A percentile compares a stretch with the other conserved stretches of the same genome.
Conservation (phyloP, 2,888 invertebrate species). For the Bimastos eiseni region DNA sequence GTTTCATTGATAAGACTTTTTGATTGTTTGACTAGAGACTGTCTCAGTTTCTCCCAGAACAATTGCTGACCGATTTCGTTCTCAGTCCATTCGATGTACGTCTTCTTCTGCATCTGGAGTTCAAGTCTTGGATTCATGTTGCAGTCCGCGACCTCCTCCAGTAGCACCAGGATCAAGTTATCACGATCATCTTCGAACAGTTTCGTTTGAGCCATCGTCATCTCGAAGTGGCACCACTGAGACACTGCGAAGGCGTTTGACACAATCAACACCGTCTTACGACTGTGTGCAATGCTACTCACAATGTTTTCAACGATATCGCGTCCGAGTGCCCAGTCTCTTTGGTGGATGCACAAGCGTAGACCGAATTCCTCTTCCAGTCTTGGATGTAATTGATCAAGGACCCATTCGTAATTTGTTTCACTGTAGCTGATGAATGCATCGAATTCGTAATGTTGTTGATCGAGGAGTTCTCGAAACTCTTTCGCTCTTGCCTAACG, state of each 20-base stretch:
- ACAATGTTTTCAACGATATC: constrained; percentile 75
- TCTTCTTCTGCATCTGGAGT: constrained; percentile 23
- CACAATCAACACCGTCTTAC: constrained; percentile 71
- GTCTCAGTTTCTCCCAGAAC: constrained; percentile 29
- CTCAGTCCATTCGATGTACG: constrained; percentile 36
- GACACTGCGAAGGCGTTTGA: constrained; percentile 71
- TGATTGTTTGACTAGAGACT: background rate
- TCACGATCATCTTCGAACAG: constrained; percentile 29
- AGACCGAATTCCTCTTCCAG: constrained; percentile 65
- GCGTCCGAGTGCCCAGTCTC: constrained; percentile 74
- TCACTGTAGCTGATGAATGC: constrained; percentile 75
- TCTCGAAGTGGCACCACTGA: constrained; percentile 76
- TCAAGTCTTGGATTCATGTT: constrained; percentile 70
- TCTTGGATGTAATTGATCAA: constrained; percentile 70
- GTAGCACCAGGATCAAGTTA: constrained; percentile 18
- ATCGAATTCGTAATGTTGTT: constrained; percentile 65
- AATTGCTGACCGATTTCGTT: constrained; percentile 22
- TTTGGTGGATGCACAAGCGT: constrained; percentile 72
- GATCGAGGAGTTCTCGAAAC: constrained; percentile 3
- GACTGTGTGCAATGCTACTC: constrained; percentile 72
- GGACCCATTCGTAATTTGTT: constrained; percentile 70
- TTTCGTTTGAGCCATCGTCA: constrained; percentile 63
- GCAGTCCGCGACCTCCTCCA: constrained; percentile 24
- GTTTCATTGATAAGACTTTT: background rate
- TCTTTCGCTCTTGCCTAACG: background rate